Evolutionary conservation across 2,113 vertebrate genomes (phyloP).

Genomic region (Garra rufa): DNA sequence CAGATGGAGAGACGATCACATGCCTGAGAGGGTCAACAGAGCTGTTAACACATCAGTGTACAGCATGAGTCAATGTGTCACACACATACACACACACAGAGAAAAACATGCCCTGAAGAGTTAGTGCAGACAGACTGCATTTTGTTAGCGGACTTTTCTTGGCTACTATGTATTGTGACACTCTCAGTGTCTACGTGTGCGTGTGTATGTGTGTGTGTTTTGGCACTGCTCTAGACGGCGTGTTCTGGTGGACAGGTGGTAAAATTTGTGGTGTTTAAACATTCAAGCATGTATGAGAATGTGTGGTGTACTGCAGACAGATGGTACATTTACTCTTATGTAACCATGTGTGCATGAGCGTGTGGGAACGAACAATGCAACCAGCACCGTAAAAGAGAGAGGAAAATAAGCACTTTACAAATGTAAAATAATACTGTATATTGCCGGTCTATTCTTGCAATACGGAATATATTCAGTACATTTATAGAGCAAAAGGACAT

Average conservation of each 20-base stretch:
- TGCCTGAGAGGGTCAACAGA: conserved; percentile 10
- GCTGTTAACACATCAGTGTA: conserved; percentile 16
- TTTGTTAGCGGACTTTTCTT: conserved; percentile 7
- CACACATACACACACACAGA: neutral
- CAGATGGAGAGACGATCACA: conserved; percentile 5
- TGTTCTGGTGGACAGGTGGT: conserved; percentile 52
- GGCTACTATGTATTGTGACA: neutral
- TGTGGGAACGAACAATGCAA: conserved; percentile 60
- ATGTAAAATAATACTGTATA: conserved; percentile 33
- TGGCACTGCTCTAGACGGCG: neutral
- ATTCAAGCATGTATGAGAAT: conserved; percentile 49
- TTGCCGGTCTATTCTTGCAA: conserved; percentile 64
- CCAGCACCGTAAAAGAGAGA: conserved; percentile 69
- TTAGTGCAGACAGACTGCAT: neutral
- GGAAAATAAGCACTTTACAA: neutral
- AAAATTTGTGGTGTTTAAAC: conserved; percentile 50
- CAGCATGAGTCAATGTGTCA: conserved; percentile 19
- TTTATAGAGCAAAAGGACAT: conserved; percentile 54
- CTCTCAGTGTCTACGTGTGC: conserved; percentile 1
- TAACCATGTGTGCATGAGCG: conserved; percentile 44
- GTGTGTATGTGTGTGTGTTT: neutral
- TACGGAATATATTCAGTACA: conserved; percentile 62
- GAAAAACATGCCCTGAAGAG: neutral
- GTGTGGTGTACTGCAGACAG: conserved; percentile 53
- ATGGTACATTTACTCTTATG: conserved; percentile 58